These are phyloP conservation scores for Archivesica marissinica DNA, from an alignment of 1,140 invertebrate species.

Conservation along the genomic window DNA sequence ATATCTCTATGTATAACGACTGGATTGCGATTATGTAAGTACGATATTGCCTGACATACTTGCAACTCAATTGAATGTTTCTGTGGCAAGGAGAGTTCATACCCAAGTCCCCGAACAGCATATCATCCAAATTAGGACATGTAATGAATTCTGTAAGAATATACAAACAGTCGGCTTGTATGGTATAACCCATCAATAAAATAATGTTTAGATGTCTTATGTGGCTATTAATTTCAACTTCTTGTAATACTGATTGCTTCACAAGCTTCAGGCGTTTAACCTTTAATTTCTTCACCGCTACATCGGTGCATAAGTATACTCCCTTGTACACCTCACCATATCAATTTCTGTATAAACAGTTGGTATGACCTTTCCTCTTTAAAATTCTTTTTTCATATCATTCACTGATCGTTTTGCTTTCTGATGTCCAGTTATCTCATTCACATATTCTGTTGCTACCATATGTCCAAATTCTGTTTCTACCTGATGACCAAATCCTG, in stretches of 20 bases:
- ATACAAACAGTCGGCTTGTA: constrained; percentile 16
- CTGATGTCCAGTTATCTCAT: too few relatives aligned
- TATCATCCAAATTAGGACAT: constrained; percentile 57
- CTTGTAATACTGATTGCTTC: constrained; percentile 37
- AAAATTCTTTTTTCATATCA: too few relatives aligned
- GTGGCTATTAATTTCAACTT: constrained; percentile 54
- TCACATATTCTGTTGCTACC: too few relatives aligned
- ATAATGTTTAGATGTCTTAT: constrained; percentile 65
- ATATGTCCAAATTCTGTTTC: too few relatives aligned
- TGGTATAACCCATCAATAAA: constrained; percentile 47
- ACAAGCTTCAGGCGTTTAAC: constrained; percentile 32
- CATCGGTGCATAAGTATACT: constrained; percentile 47
- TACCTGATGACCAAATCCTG: too few relatives aligned
- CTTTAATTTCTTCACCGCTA: constrained; percentile 52
- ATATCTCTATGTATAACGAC: constrained; percentile 61
- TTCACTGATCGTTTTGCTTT: too few relatives aligned
- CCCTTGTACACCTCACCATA: too few relatives aligned
- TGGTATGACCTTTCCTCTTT: too few relatives aligned
- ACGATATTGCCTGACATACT: constrained; percentile 55
- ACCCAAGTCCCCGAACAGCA: constrained; percentile 51
- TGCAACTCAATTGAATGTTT: too few relatives aligned
- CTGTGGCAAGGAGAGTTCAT: not conserved
- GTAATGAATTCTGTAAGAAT: constrained; percentile 57
- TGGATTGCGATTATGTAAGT: constrained; percentile 54
- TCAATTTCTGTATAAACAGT: too few relatives aligned